Evolutionary conservation across 2,113 vertebrate species (phyloP).

Genomic region (Gambusia affinis): DNA sequence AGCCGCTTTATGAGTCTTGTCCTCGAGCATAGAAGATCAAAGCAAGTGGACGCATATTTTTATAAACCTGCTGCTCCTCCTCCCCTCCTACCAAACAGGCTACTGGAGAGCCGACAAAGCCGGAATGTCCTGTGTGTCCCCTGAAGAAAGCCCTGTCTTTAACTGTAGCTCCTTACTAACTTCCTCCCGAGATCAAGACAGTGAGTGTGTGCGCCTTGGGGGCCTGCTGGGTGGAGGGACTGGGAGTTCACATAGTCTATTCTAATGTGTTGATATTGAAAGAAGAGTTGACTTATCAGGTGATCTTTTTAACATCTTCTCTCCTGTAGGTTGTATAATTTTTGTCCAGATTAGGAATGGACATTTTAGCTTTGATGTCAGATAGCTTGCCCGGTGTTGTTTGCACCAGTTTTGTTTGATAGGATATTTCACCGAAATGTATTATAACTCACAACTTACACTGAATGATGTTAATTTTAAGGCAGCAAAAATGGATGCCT

Average conservation of each 20-base stretch:
- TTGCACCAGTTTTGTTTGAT: conserved; percentile 41
- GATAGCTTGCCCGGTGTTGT: conserved; percentile 1
- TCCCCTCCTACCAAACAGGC: conserved; percentile 86
- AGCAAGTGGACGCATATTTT: conserved; percentile 44
- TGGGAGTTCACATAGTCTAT: conserved; percentile 2
- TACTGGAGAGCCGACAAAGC: conserved; percentile 99
- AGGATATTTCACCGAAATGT: conserved; percentile 24
- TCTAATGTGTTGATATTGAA: conserved; percentile 12
- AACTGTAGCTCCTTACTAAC: conserved; percentile 98
- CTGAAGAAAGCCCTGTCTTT: conserved; percentile 89
- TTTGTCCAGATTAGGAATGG: not conserved
- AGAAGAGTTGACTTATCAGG: conserved; percentile 5
- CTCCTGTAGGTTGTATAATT: not conserved
- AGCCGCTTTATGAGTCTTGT: conserved; percentile 32
- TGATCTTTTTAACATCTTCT: conserved; percentile 2
- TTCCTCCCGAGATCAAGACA: conserved; percentile 91
- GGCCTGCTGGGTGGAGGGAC: conserved; percentile 39
- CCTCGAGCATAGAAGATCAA: conserved; percentile 37
- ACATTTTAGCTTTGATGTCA: conserved; percentile 18
- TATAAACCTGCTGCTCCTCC: conserved; percentile 70
- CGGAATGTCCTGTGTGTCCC: conserved; percentile 88
- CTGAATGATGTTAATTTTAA: conserved; percentile 24
- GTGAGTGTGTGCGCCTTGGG: conserved; percentile 90
- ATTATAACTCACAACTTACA: conserved; percentile 23
- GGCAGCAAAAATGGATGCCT: conserved; percentile 9